A percentile compares a stretch with the other conserved stretches of the same genome.
Conservation (phyloP, 2,888 invertebrate genomes). For the Lapara coniferarum region DNA sequence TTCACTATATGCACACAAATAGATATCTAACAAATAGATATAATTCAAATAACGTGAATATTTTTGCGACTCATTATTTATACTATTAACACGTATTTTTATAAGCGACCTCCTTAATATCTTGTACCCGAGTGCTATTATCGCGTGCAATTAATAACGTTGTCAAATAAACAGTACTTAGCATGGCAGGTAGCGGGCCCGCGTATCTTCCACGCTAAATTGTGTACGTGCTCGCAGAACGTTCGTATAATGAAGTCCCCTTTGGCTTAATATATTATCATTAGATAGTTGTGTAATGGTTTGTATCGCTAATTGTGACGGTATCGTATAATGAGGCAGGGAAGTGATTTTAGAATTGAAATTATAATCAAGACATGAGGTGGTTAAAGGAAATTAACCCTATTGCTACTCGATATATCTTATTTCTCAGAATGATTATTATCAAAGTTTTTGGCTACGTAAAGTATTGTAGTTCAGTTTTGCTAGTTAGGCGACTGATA, state of each 20-base stretch:
- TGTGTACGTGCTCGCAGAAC: constrained; percentile 39
- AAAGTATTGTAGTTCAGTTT: too few species aligned
- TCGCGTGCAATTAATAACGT: constrained; percentile 7
- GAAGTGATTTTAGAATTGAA: constrained; percentile 12
- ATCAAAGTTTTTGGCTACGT: too few species aligned
- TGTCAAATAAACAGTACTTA: constrained; percentile 27
- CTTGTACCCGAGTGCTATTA: neutral
- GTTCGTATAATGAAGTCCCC: constrained; percentile 41
- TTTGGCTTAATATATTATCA: constrained; percentile 39
- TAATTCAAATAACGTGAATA: too few species aligned
- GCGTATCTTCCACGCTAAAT: constrained; percentile 34
- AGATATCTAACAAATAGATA: too few species aligned
- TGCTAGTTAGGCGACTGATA: too few species aligned
- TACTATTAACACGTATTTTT: neutral
- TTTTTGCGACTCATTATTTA: neutral
- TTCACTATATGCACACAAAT: too few species aligned
- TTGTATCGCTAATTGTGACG: constrained; percentile 31
- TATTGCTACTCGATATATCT: too few species aligned
- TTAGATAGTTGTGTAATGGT: constrained; percentile 41
- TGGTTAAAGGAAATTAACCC: too few species aligned
- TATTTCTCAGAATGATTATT: too few species aligned
- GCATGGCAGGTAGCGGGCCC: constrained; percentile 19
- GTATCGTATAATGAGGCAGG: constrained; percentile 26
- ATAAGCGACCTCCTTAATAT: neutral
- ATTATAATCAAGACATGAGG: too few species aligned